Base-by-base conservation (phyloP, 2,888 invertebrate species). In the Empis livida region DNA sequence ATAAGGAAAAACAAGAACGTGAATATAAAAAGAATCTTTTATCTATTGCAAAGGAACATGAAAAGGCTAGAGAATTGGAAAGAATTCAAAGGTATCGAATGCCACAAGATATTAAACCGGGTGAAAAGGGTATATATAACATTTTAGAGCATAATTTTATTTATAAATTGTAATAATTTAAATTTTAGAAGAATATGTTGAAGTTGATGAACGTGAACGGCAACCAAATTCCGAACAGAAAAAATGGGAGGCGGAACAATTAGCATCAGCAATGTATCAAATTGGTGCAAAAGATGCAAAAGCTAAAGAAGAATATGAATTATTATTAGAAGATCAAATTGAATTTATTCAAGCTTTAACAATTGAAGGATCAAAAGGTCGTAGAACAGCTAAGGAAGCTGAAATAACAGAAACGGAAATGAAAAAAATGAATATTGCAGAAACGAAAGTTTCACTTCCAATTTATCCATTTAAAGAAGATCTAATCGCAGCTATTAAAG, bases 241-340 rank as follows among this genome's bases (percentile, higher is more conserved):
- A 57, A 92, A 92, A 73, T 99, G 97, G 97, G 97, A 99, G 68
- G 90, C 94, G 50, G 96, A 96, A 63, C 93, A 95, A 68, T 84
- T 97, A 72, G 84, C 85, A 44, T 89, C 90, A 5, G 96, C 95
- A 3, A 81, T 88, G 46, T 90, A 91, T 62, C 84, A 84, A 59
- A 93, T 95, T 73, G 97, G 97, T 10, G 91, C 96, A 1, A 88
- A 85, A 68, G 89, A 96, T 75, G 82, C 84, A 14, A 59, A 71
- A 61, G 59, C 71, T 1, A 59, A 82, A 62, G 78, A 86, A 61
- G 89, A 95, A 56, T 97, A 97, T 72, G 95, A 97, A 52, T 73
- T 95, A 30, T 71, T 97, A 31, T 70, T 99, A 55, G 95, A 96
- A 64, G 96, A 97, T 67, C 91, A 96, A 69, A 95, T 99, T 59